Evolutionary conservation across 2,888 invertebrate genomes (phyloP).

Genomic region (Adela reaumurella): DNA sequence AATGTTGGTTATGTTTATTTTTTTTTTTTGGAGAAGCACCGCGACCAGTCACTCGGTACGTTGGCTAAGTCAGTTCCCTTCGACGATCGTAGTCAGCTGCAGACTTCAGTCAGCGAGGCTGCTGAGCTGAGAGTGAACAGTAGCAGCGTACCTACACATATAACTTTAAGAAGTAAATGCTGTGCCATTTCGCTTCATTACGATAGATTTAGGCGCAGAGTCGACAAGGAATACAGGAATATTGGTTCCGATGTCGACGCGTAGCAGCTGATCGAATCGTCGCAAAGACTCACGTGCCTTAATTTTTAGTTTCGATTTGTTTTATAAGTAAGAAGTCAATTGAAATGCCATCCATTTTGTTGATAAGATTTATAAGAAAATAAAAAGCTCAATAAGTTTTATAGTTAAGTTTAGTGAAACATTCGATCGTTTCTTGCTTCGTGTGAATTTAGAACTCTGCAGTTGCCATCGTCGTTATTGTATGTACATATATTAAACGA

Average conservation of each 20-base stretch:
- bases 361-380: conserved; percentile 18
- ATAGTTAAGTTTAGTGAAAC: not conserved
- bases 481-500: too few species aligned
- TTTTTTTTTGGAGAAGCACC: too few species aligned
- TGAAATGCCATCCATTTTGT: conserved; percentile 57
- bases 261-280: not conserved
- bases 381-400: not conserved
- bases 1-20: too few species aligned
- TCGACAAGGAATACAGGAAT: not conserved
- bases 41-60: too few species aligned
- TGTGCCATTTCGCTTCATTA: not conserved
- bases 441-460: too few species aligned
- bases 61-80: not conserved
- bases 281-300: conserved; percentile 1
- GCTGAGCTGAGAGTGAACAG: not conserved
- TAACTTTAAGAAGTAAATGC: not conserved
- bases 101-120: not conserved
- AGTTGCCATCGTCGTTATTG: too few species aligned
- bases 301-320: not conserved
- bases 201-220: not conserved
- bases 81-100: not conserved
- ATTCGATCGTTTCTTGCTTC: not conserved
- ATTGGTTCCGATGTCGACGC: not conserved
- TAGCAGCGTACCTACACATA: too few species aligned
- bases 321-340: conserved; percentile 28